Percentiles rank a stretch among this genome's conserved stretches.
These are phyloP conservation scores for Scaptodrosophila lebanonensis DNA, from an alignment of 1,140 invertebrate genomes.

Conservation along the genomic window DNA sequence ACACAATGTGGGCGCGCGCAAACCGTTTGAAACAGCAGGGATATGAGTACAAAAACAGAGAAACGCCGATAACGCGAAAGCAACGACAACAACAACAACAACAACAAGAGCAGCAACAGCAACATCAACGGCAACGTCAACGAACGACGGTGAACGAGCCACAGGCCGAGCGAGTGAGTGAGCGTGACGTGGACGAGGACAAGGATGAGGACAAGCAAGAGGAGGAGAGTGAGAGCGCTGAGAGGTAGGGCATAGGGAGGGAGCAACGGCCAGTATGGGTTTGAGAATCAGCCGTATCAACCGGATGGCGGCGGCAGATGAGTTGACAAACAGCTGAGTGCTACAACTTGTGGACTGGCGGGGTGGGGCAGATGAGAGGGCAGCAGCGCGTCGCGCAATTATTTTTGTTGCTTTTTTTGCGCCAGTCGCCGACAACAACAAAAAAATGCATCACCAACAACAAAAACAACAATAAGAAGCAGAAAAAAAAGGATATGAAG, in stretches of 20 bases:
- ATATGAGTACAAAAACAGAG: constrained; percentile 77
- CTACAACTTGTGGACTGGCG: constrained; percentile 40
- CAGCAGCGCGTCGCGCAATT: constrained; percentile 45
- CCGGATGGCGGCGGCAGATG: constrained; percentile 67
- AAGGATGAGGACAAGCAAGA: not conserved
- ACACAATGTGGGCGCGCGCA: constrained; percentile 46
- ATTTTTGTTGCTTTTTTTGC: constrained; percentile 69
- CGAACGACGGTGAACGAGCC: constrained; percentile 62
- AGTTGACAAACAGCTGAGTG: constrained; percentile 75
- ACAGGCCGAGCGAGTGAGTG: constrained; percentile 22
- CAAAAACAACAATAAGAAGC: constrained; percentile 20
- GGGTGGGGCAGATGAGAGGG: not conserved
- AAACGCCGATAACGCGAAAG: constrained; percentile 61
- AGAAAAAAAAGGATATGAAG: constrained; percentile 9
- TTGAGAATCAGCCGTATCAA: constrained; percentile 42
- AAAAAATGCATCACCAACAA: constrained; percentile 34
- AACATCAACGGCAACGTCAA: constrained; percentile 47
- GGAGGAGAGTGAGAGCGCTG: not conserved
- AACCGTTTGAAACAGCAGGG: constrained; percentile 24
- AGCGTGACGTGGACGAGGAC: not conserved
- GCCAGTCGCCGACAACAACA: constrained; percentile 33
- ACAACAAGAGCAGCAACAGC: too few species aligned
- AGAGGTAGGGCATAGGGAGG: not conserved
- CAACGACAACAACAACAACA: too few species aligned
- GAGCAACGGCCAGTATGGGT: constrained; percentile 5